Evolutionary conservation across 1,140 invertebrate species (phyloP), one percentile per base, ranked within the genome.

Genomic region (Agrilus planipennis): DNA sequence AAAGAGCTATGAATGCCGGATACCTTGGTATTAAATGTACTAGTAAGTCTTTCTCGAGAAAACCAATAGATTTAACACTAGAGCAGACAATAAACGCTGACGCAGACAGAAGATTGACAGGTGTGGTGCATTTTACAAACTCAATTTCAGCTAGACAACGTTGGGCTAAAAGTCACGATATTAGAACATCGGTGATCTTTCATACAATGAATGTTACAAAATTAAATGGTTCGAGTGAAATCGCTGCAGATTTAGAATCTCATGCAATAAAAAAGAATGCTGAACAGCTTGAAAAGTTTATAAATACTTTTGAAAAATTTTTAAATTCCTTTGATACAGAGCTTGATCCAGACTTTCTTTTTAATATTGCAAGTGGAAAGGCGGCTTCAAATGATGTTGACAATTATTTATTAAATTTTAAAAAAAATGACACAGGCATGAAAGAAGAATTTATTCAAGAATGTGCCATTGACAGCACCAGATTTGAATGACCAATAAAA

Each of bases 41-140:
- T 15, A 34, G 36, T 19, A 51, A 49, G 31, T 30, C 41, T 31
- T 53, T 53, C 29, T 51, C 49, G 7, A 50, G 36, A 44, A 35
- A 44, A 21, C 49, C 47, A 40, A 45, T 46, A n/a, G 49, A 52
- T 41, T 40, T 52, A 41, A 23, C 28, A 15, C 30, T 52, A 4
- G 48, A 52, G 38, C 45, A 50, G 46, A 48, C 52, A 29, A 56
- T 51, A 36, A 54, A 53, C 39, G 44, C 45, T 7, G 49, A 49
- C 34, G 49, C 49, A 21, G 51, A 25, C 10, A 44, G 31, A 39
- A 37, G 31, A 41, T 42, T 48, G 12, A 46, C 50, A 23, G 52
- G 46, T 25, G 37, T 49, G 25, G 44, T 27, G 17, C 41, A 54
- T 10, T 47, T 53, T 25, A 52, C 49, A 39, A 47, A 55, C 38